Conservation (phyloP, 64 coral and sea anemone species). For the Montipora capricornis region DNA sequence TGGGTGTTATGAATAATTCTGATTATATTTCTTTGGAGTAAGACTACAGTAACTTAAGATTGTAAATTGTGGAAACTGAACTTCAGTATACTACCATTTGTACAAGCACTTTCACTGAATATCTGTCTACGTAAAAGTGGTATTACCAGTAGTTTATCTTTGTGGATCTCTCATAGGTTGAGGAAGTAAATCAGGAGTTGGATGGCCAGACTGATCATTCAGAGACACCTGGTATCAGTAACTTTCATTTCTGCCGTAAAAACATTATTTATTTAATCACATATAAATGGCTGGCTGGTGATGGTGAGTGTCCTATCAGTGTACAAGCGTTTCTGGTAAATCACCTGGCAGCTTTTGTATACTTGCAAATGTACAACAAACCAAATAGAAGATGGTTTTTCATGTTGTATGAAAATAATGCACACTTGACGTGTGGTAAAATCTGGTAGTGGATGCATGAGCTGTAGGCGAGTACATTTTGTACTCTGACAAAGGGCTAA, state of each 20-base stretch:
- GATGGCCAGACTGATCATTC: constrained; percentile 61
- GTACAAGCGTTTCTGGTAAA: constrained; percentile 44
- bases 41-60: constrained; percentile 8
- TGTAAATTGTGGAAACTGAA: constrained; percentile 25
- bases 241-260: constrained; percentile 44
- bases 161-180: constrained; percentile 75
- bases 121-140: constrained; percentile 32
- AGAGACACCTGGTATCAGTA: constrained; percentile 64
- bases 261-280: constrained; percentile 38
- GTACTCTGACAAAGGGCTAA: too few species aligned
- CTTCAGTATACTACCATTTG: not conserved
- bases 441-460: too few species aligned
- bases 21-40: constrained; percentile 38
- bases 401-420: too few species aligned
- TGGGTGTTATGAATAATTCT: constrained; percentile 14
- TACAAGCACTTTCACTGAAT: not conserved
- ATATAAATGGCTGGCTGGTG: constrained; percentile 35
- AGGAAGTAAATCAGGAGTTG: constrained; percentile 62
- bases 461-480: constrained; percentile 3
- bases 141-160: constrained; percentile 49
- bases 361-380: too few species aligned
- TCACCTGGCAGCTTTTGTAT: not conserved
- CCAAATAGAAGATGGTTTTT: too few species aligned
- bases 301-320: constrained; percentile 21
- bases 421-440: too few species aligned